Evolutionary conservation across 2,113 vertebrate species (phyloP).

Genomic region (Crotalus horridus): DNA sequence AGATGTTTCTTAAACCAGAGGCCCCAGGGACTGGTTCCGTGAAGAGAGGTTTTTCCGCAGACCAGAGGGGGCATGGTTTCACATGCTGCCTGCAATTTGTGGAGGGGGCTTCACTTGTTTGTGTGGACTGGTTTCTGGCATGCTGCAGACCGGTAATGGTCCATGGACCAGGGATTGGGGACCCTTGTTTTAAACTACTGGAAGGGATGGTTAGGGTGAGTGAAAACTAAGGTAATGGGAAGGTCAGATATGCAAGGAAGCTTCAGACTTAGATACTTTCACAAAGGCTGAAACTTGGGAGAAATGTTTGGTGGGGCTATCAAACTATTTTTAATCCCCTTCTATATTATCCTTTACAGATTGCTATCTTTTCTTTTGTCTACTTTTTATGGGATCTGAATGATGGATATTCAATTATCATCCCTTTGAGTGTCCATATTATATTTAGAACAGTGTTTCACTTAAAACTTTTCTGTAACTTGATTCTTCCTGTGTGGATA

Average conservation of each 20-base stretch:
- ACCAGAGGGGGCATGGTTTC: too few relatives aligned
- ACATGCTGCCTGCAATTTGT: too few relatives aligned
- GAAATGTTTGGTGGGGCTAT: not conserved
- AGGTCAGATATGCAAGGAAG: not conserved
- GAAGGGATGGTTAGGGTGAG: not conserved
- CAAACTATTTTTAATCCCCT: not conserved
- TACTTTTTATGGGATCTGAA: not conserved
- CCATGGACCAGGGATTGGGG: too few relatives aligned
- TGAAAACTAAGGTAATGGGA: not conserved
- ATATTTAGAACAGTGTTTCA: slow-evolving; percentile 10
- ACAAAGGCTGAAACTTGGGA: not conserved
- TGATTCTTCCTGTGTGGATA: not conserved
- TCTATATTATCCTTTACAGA: not conserved
- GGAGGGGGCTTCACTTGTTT: too few relatives aligned
- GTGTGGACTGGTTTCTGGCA: too few relatives aligned
- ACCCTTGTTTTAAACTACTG: not conserved
- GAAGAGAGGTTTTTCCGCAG: too few relatives aligned
- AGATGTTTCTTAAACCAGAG: not conserved
- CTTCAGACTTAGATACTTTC: not conserved
- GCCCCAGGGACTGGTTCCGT: too few relatives aligned
- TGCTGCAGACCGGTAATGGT: too few relatives aligned
- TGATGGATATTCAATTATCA: not conserved
- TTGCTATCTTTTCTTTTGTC: not conserved
- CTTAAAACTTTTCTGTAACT: slow-evolving; percentile 1
- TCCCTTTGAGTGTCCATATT: not conserved